Percentiles rank a stretch among this genome's conserved stretches.
phyloP scores from a whole-genome alignment of 2,888 invertebrate genomes.

The Thera obeliscata region DNA sequence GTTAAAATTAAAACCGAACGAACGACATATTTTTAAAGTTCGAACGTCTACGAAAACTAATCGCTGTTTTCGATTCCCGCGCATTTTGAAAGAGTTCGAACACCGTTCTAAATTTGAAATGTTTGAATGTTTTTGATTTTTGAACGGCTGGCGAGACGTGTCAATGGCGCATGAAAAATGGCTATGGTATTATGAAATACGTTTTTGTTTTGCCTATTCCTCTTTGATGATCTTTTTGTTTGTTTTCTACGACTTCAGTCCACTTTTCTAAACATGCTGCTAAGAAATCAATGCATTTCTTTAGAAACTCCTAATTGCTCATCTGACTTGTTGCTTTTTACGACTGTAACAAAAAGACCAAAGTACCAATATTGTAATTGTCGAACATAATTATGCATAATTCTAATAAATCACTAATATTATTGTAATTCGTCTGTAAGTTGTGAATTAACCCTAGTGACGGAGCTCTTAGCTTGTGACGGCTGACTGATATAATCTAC shows the following conservation, averaged over 20 bases:
- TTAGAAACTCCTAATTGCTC: neutral
- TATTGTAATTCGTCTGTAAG: no score
- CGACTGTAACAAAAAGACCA: no score
- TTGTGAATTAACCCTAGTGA: no score
- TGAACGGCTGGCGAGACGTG: slow-evolving; percentile 71
- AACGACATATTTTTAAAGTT: slow-evolving; percentile 81
- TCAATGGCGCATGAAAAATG: slow-evolving; percentile 67
- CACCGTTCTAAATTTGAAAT: slow-evolving; percentile 79
- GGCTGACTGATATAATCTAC: no score
- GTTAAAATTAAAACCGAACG: slow-evolving; percentile 81
- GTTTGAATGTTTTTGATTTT: slow-evolving; percentile 81
- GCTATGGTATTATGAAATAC: slow-evolving; percentile 60
- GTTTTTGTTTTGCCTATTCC: slow-evolving; percentile 52
- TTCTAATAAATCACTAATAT: no score
- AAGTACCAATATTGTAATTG: no score
- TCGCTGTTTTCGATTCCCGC: slow-evolving; percentile 83
- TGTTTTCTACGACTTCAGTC: slow-evolving; percentile 18
- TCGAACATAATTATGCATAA: no score
- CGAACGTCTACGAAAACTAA: slow-evolving; percentile 79
- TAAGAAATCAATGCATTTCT: slow-evolving; percentile 3
- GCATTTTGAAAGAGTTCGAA: slow-evolving; percentile 79
- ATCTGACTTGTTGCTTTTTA: neutral
- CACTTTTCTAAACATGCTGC: slow-evolving; percentile 7
- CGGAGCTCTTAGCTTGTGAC: no score
- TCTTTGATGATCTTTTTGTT: slow-evolving; percentile 48